Conservation (phyloP, 2,888 invertebrate species). For the Apoderus coryli region DNA sequence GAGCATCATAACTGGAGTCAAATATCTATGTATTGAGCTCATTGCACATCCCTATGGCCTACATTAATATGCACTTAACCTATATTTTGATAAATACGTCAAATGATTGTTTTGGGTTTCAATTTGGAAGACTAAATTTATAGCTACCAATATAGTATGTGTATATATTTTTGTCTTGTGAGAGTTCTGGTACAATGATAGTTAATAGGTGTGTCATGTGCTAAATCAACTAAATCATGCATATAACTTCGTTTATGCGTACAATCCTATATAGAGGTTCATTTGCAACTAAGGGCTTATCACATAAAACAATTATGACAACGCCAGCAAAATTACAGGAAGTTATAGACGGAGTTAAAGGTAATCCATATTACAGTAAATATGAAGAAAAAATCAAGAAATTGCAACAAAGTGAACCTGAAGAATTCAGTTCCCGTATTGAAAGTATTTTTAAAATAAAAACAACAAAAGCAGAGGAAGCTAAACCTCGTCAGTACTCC, state of each 20-base stretch:
- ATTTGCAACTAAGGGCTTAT: constrained; percentile 15
- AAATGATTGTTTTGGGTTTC: too few relatives aligned
- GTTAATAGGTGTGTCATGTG: too few relatives aligned
- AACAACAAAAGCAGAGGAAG: constrained; percentile 31
- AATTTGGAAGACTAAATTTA: too few relatives aligned
- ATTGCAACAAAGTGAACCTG: constrained; percentile 58
- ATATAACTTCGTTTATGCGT: constrained; percentile 19
- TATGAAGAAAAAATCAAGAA: constrained; percentile 64
- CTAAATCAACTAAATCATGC: constrained; percentile 19
- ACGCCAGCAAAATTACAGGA: constrained; percentile 34
- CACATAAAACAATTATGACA: constrained; percentile 28
- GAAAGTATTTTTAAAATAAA: constrained; percentile 37
- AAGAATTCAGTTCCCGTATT: constrained; percentile 53
- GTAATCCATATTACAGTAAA: constrained; percentile 69
- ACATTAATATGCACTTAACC: too few relatives aligned
- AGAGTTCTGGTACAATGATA: too few relatives aligned
- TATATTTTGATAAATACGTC: too few relatives aligned
- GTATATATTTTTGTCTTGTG: too few relatives aligned
- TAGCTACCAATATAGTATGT: too few relatives aligned
- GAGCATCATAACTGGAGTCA: too few relatives aligned
- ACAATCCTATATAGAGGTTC: constrained; percentile 19
- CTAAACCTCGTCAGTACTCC: constrained; percentile 39
- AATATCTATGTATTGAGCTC: too few relatives aligned
- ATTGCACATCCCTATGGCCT: too few relatives aligned
- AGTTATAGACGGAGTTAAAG: constrained; percentile 39